Conservation (phyloP, 2,113 vertebrate genomes). For the Egretta garzetta region DNA sequence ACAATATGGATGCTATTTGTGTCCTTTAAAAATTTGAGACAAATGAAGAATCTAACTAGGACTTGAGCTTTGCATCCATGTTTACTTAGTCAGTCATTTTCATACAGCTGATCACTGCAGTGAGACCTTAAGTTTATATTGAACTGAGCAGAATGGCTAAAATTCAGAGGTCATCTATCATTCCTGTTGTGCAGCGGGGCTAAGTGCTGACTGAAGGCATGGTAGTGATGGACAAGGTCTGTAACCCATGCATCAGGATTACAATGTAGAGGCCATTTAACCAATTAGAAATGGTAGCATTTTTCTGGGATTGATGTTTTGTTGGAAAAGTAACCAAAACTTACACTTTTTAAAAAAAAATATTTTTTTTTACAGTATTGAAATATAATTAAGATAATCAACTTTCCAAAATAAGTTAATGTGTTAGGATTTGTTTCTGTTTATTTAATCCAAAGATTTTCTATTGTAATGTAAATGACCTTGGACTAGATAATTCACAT, state of each 20-base stretch:
- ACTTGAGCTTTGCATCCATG: neutral
- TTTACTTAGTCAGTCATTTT: neutral
- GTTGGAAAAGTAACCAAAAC: neutral
- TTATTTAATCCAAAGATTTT: neutral
- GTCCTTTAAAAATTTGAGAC: neutral
- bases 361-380: neutral
- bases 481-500: neutral
- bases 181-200: neutral
- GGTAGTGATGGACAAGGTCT: neutral
- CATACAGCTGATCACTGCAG: neutral
- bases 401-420: neutral
- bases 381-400: neutral
- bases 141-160: neutral
- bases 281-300: neutral
- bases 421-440: neutral
- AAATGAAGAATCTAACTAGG: neutral
- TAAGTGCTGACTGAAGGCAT: neutral
- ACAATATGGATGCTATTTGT: neutral
- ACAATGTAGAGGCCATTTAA: neutral
- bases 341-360: neutral
- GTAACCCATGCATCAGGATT: neutral
- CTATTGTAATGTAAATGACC: neutral
- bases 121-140: neutral
- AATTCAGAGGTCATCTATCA: neutral
- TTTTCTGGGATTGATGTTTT: neutral